Conservation (phyloP, 2,113 vertebrate genomes). For the Rhynchomys soricoides region DNA sequence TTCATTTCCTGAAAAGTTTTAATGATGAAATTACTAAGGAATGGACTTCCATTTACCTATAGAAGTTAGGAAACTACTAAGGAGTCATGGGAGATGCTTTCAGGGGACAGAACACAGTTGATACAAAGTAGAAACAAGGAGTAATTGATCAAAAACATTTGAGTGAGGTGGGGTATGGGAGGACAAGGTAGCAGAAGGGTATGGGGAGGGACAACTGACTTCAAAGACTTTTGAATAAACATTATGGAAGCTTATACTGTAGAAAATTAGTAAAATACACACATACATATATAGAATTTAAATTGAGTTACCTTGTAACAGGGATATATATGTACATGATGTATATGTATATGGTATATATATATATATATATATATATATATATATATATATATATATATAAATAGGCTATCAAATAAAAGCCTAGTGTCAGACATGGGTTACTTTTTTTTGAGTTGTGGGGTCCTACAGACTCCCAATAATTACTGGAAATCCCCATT, state of each 20-base stretch:
- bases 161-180: neutral
- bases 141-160: too few species aligned
- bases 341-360: too few species aligned
- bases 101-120: neutral
- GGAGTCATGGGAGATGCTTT: neutral
- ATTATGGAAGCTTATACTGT: neutral
- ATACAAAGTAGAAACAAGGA: neutral
- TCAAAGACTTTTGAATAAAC: neutral
- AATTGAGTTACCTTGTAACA: neutral
- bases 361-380: too few species aligned
- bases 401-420: neutral
- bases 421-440: neutral
- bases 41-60: neutral
- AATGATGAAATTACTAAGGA: slow-evolving; percentile 64
- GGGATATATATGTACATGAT: too few species aligned
- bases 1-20: slow-evolving; percentile 80
- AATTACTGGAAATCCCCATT: neutral
- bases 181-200: neutral
- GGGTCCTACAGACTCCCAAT: neutral
- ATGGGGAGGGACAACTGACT: neutral
- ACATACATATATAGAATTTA: neutral
- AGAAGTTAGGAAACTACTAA: neutral
- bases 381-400: too few species aligned
- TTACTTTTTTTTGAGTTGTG: neutral
- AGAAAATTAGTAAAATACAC: neutral